Evolutionary conservation across 2,797 vertebrate genomes (phyloP).

Genomic region (Halcyon smyrnensis): DNA sequence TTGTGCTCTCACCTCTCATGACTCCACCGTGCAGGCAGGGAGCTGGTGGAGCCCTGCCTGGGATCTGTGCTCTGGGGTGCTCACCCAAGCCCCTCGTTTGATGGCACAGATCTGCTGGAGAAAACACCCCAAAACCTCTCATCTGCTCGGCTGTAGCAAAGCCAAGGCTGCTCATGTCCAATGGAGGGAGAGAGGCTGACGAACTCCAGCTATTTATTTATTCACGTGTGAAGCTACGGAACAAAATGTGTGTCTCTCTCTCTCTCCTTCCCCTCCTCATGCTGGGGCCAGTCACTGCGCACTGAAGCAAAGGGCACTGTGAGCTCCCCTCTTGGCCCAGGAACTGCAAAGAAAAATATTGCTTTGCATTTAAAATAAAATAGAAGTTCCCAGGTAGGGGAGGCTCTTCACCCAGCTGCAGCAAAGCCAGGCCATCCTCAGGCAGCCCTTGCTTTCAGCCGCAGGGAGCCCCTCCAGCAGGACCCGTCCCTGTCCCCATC

Average conservation of each 20-base stretch:
- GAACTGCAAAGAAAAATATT: background rate
- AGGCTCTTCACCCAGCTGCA: background rate
- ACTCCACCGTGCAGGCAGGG: background rate
- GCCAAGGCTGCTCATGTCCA: background rate
- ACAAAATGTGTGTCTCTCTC: background rate
- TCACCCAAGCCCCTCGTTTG: accelerated
- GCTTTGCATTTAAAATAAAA: background rate
- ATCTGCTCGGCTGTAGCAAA: background rate
- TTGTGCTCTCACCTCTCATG: background rate
- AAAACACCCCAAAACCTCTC: background rate
- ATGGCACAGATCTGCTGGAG: background rate
- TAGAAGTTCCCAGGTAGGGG: background rate
- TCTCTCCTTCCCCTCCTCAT: background rate
- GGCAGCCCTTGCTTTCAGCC: background rate
- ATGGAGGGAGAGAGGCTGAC: background rate
- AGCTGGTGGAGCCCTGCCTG: background rate
- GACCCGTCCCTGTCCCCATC: background rate
- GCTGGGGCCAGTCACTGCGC: background rate
- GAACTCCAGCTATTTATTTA: slow-evolving; percentile 23
- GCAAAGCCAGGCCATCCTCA: background rate
- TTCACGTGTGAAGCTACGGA: background rate
- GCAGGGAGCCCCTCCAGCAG: accelerated
- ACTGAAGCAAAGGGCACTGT: background rate
- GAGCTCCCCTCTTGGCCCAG: background rate
- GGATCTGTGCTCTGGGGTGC: background rate